Conservation (phyloP, 2,888 invertebrate species). For the Cheilosia variabilis region DNA sequence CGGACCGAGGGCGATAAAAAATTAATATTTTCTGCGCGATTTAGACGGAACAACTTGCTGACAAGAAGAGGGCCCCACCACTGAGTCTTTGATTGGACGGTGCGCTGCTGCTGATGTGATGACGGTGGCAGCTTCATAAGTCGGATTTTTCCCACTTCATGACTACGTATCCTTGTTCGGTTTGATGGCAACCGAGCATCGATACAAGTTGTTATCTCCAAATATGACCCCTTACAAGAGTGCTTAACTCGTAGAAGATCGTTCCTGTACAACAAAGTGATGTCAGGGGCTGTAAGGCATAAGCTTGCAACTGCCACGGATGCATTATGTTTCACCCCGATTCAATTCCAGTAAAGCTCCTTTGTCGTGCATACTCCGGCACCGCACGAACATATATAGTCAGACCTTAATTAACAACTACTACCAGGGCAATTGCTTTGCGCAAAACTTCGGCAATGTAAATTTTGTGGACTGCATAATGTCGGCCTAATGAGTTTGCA, state of each 20-base stretch:
- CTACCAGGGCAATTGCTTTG: slow-evolving; percentile 52
- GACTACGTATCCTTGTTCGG: neutral
- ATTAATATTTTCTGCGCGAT: slow-evolving; percentile 47
- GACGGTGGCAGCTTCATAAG: slow-evolving; percentile 11
- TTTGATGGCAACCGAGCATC: slow-evolving; percentile 7
- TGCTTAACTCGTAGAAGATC: slow-evolving; percentile 31
- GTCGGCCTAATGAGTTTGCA: slow-evolving; percentile 68
- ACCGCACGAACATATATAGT: neutral
- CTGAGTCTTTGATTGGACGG: neutral
- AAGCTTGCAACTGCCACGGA: neutral
- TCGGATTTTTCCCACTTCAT: neutral
- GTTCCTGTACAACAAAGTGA: slow-evolving; percentile 38
- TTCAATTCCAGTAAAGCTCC: slow-evolving; percentile 50
- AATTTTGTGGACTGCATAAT: slow-evolving; percentile 69
- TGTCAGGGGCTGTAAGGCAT: slow-evolving; percentile 27
- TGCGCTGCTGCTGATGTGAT: slow-evolving; percentile 11
- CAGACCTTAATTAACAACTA: slow-evolving; percentile 61
- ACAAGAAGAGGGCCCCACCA: neutral
- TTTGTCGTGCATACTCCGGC: slow-evolving; percentile 15
- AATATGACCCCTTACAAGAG: slow-evolving; percentile 45
- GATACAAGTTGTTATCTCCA: slow-evolving; percentile 48
- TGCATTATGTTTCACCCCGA: slow-evolving; percentile 11
- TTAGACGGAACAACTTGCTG: slow-evolving; percentile 16
- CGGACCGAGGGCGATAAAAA: slow-evolving; percentile 35
- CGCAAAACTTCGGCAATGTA: slow-evolving; percentile 63